Evolutionary conservation across 2,797 vertebrate genomes (phyloP).

Genomic region (Morus bassanus): DNA sequence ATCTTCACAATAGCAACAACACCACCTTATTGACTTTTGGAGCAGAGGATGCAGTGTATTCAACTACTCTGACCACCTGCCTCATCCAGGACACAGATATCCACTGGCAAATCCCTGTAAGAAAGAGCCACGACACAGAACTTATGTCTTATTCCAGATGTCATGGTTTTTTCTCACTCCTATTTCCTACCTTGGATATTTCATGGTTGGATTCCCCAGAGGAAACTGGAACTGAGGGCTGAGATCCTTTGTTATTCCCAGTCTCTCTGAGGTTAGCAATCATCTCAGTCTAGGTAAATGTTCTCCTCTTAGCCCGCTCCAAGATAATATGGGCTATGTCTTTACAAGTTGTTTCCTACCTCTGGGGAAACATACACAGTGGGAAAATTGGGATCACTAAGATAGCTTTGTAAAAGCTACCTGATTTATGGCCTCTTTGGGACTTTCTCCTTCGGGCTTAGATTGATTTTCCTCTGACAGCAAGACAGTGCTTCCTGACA

Average conservation of each 20-base stretch:
- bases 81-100: background rate
- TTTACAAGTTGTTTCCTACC: background rate
- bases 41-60: background rate
- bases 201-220: background rate
- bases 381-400: background rate
- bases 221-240: background rate
- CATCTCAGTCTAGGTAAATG: too few relatives aligned
- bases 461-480: background rate
- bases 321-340: background rate
- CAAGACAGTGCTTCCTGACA: background rate
- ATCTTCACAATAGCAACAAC: background rate
- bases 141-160: background rate
- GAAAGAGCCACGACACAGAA: background rate
- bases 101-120: background rate
- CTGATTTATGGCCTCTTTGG: background rate
- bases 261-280: background rate
- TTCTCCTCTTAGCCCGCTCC: background rate
- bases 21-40: background rate
- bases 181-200: background rate
- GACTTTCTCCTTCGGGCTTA: background rate
- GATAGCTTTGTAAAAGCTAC: background rate
- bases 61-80: background rate
- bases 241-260: background rate
- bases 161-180: rapidly evolving
- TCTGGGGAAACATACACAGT: background rate